phyloP scores from a whole-genome alignment of 2,113 vertebrate species.

The Gadus chalcogrammus region DNA sequence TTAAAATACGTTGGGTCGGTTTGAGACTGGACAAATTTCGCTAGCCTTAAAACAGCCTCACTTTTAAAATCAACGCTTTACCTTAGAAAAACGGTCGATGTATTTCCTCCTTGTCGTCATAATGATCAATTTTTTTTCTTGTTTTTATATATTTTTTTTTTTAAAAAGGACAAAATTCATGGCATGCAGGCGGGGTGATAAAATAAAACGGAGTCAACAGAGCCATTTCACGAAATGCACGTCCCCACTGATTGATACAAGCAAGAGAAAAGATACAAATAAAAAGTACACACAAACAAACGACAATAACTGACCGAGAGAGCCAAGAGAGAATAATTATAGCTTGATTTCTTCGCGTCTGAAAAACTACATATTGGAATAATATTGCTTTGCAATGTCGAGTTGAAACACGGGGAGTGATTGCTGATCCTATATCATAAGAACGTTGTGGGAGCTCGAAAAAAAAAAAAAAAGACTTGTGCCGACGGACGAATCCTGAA shows the following conservation, averaged over 20 bases:
- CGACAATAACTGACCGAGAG: constrained; percentile 55
- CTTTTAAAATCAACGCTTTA: constrained; percentile 57
- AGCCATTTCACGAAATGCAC: constrained; percentile 92
- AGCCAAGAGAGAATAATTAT: constrained; percentile 65
- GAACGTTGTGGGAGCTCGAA: constrained; percentile 9
- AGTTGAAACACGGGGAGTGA: constrained; percentile 49
- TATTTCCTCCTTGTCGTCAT: constrained; percentile 48
- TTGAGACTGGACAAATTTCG: constrained; percentile 70
- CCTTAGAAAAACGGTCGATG: constrained; percentile 29
- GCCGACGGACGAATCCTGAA: not conserved
- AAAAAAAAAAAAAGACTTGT: constrained; percentile 2
- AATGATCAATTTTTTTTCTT: constrained; percentile 56
- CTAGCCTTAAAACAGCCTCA: constrained; percentile 73
- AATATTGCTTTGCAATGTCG: constrained; percentile 73
- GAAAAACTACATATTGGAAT: constrained; percentile 44
- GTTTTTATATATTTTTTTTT: constrained; percentile 35
- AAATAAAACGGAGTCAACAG: constrained; percentile 61
- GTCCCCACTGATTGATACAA: constrained; percentile 98
- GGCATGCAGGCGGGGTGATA: constrained; percentile 81
- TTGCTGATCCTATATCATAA: not conserved
- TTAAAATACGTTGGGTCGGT: constrained; percentile 45
- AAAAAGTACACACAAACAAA: constrained; percentile 55
- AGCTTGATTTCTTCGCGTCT: constrained; percentile 51
- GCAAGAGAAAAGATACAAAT: constrained; percentile 65
- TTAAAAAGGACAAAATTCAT: constrained; percentile 79